Conservation (phyloP, 2,797 vertebrate genomes). For the Catostomus latipinnis region DNA sequence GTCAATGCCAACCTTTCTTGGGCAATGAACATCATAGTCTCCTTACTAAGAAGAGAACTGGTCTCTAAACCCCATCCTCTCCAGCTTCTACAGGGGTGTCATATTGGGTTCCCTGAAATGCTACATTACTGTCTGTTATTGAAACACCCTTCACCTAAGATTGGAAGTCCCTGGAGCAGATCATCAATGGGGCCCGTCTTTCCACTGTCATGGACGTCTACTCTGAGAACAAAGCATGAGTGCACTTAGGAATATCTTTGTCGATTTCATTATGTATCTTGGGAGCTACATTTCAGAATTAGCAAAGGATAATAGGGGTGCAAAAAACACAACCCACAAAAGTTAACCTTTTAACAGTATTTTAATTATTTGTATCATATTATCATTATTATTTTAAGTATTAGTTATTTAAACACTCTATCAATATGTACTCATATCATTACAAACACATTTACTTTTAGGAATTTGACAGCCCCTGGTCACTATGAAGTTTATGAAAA, state of each 20-base stretch:
- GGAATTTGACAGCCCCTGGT: too few species aligned
- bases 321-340: background rate
- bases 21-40: conserved; percentile 36
- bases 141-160: conserved; percentile 12
- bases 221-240: background rate
- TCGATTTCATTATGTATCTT: background rate
- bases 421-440: background rate
- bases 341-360: background rate
- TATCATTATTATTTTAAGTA: too few species aligned
- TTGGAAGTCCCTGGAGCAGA: conserved; percentile 25
- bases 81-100: conserved; percentile 23
- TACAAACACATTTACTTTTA: too few species aligned
- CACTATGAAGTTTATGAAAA: too few species aligned
- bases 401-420: too few species aligned
- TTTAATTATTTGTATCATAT: too few species aligned
- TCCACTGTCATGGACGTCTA: conserved; percentile 29
- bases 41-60: background rate
- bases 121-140: conserved; percentile 30
- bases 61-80: conserved; percentile 25
- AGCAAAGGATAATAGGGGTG: background rate
- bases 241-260: conserved; percentile 13
- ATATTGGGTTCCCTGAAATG: conserved; percentile 1
- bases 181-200: conserved; percentile 27
- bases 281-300: background rate
- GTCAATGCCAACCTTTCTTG: conserved; percentile 37